Base-by-base conservation (phyloP, 2,113 vertebrate species). In the Syngnathus typhle region DNA sequence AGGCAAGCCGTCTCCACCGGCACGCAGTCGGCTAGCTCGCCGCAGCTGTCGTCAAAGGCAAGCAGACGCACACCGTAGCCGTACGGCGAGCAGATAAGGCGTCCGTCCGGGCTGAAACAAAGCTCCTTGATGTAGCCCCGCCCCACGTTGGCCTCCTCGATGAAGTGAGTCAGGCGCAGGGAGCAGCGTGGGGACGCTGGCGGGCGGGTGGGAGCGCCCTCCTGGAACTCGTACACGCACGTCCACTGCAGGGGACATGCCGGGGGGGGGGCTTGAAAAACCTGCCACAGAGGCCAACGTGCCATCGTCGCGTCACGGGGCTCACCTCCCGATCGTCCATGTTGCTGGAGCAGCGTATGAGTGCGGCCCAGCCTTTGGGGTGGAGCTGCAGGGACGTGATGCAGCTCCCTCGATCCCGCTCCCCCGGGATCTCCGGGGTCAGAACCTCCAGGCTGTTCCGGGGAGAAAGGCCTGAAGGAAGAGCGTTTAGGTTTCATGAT, bases 141-240 rank as follows among this genome's bases (percentile, higher is more conserved):
- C 70, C 95, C 95, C 38, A 99, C 97, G 0, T 97, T 96, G 80
- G 97, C 96, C 89, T 99, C 95, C 91, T 98, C 96, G 15, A 98
- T 95, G 88, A 95, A 98, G 87, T 99, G 97, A 68, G 95, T 98
- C 71, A 98, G 90, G 60, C 93, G 92, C 54, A 99, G 90, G 21
- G 96, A 98, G 83, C 95, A 96, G 70, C 96, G 95, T 5, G 95
- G 96, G 0, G 95, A 95, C 38, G 93, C 88, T 0, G 93, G 91
- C 11, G 92, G 93, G 41, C 94, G 89, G 0, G 95, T 91, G 16
- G 4, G 94, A 65, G 74, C 93, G 70, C 83, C 95, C 72, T 8
- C 95, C 85, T 99, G 96, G 91, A 99, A 99, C 91, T 98, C 96
- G 49, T 99, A 99, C 76, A 99, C 96, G 77, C 97, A 99, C 38